phyloP scores from a whole-genome alignment of 2,888 invertebrate genomes.

The Mimas tiliae region DNA sequence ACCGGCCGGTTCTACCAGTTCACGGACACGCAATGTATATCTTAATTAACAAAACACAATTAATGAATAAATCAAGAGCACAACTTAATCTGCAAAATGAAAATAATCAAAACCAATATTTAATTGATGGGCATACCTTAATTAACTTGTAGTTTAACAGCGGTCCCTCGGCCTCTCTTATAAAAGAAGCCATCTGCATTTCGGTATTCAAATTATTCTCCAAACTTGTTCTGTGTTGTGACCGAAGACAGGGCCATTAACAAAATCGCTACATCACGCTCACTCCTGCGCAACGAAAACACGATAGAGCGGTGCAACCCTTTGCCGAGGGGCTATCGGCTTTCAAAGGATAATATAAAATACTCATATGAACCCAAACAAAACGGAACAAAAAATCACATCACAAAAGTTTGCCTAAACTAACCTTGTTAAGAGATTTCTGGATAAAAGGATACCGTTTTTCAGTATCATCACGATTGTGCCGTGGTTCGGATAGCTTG shows the following conservation, averaged over 20 bases:
- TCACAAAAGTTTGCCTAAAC: slow-evolving; percentile 84
- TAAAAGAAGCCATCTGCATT: slow-evolving; percentile 84
- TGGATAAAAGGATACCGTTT: slow-evolving; percentile 83
- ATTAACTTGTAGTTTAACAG: slow-evolving; percentile 82
- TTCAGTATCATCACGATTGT: slow-evolving; percentile 83
- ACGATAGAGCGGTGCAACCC: slow-evolving; percentile 69
- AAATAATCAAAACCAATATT: slow-evolving; percentile 81
- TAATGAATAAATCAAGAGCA: slow-evolving; percentile 67
- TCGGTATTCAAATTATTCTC: slow-evolving; percentile 84
- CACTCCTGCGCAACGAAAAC: slow-evolving; percentile 72
- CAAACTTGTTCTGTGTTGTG: slow-evolving; percentile 78
- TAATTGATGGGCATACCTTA: slow-evolving; percentile 83
- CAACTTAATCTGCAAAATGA: slow-evolving; percentile 74
- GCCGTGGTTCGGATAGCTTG: slow-evolving; percentile 80
- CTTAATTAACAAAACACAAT: slow-evolving; percentile 68
- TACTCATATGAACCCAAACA: slow-evolving; percentile 79
- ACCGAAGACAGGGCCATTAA: slow-evolving; percentile 53
- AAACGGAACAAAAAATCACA: slow-evolving; percentile 78
- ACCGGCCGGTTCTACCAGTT: slow-evolving; percentile 41
- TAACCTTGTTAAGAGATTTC: slow-evolving; percentile 84
- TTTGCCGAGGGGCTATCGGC: slow-evolving; percentile 53
- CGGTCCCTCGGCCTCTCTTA: slow-evolving; percentile 66
- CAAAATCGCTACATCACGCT: slow-evolving; percentile 73
- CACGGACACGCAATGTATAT: slow-evolving; percentile 44
- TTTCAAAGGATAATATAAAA: slow-evolving; percentile 72